phyloP scores from a whole-genome alignment of 2,888 invertebrate species.

The Lagria hirta region DNA sequence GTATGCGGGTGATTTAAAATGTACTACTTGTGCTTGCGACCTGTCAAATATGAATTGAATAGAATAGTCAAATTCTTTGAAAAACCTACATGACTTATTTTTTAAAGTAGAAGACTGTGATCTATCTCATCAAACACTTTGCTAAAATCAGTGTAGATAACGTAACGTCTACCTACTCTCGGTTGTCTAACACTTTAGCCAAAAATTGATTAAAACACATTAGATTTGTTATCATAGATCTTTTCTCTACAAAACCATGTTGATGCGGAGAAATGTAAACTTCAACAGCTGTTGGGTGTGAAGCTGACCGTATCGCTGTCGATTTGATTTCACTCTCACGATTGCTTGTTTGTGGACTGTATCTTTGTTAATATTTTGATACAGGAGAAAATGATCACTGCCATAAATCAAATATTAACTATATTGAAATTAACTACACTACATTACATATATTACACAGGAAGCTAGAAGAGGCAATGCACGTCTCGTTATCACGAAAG shows the following conservation, averaged over 20 bases:
- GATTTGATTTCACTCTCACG: too few relatives aligned
- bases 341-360: too few relatives aligned
- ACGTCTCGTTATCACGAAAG: too few relatives aligned
- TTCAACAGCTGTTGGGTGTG: not conserved
- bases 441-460: too few relatives aligned
- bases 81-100: constrained; percentile 17
- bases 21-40: not conserved
- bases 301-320: too few relatives aligned
- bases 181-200: constrained; percentile 18
- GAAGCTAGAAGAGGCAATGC: too few relatives aligned
- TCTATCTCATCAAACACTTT: constrained; percentile 22
- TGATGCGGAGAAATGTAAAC: constrained; percentile 7
- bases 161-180: constrained; percentile 10
- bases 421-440: too few relatives aligned
- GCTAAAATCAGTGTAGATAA: constrained; percentile 20
- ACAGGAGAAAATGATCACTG: too few relatives aligned
- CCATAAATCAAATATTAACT: too few relatives aligned
- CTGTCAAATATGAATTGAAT: constrained; percentile 1
- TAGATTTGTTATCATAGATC: constrained; percentile 23
- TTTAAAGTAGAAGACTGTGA: constrained; percentile 19
- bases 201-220: constrained; percentile 16
- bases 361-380: too few relatives aligned
- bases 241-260: constrained; percentile 24
- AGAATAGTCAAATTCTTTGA: not conserved
- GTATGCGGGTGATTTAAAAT: constrained; percentile 2